Conservation (phyloP, 2,888 invertebrate species). For the Branchipolynoe longqiensis region DNA sequence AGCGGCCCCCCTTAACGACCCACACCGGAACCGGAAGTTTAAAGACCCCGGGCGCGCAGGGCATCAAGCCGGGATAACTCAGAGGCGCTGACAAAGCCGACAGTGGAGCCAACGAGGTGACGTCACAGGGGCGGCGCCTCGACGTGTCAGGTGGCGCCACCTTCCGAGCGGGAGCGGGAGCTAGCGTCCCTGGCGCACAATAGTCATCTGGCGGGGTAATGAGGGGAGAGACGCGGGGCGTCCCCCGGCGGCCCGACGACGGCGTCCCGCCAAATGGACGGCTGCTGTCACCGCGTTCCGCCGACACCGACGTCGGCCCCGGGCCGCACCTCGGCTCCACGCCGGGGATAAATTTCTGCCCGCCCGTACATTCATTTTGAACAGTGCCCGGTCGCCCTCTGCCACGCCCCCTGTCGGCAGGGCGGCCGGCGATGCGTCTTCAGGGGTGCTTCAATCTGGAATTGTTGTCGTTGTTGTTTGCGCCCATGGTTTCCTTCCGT, state of each 20-base stretch:
- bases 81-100: not conserved
- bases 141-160: not conserved
- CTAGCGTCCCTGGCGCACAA: slow-evolving; percentile 26
- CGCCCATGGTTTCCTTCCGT: no score
- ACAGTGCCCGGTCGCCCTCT: no score
- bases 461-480: no score
- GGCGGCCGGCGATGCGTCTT: no score
- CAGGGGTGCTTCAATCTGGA: no score
- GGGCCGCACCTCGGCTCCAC: not conserved
- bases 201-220: slow-evolving; percentile 13
- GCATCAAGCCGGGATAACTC: not conserved
- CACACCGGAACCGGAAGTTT: not conserved
- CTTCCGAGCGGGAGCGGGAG: not conserved
- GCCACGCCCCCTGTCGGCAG: no score
- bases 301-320: no score
- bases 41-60: slow-evolving; percentile 11
- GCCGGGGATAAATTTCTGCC: not conserved
- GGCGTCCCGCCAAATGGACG: slow-evolving; percentile 25
- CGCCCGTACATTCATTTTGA: no score
- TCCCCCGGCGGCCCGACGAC: not conserved
- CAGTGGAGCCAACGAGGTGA: not conserved
- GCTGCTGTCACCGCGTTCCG: not conserved
- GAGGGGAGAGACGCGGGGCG: not conserved
- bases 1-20: not conserved
- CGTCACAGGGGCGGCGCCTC: not conserved